Conservation (phyloP, 1,140 invertebrate species). For the Solenopsis invicta region DNA sequence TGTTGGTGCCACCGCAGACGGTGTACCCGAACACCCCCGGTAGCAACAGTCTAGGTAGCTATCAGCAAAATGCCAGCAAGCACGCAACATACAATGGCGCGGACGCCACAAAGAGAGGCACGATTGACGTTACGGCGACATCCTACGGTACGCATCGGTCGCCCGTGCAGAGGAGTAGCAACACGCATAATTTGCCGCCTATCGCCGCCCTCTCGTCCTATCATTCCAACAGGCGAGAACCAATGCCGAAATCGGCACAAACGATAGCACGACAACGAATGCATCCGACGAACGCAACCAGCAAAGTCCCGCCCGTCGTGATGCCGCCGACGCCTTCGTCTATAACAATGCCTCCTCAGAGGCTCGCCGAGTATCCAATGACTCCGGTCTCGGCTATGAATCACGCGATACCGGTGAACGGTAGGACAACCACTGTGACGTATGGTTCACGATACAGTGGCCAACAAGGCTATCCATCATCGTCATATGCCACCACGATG, state of each 20-base stretch:
- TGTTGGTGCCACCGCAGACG: constrained; percentile 62
- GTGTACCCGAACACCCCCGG: constrained; percentile 50
- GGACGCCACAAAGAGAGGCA: constrained; percentile 75
- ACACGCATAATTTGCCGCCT: constrained; percentile 87
- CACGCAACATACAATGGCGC: constrained; percentile 81
- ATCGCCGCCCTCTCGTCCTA: constrained; percentile 87
- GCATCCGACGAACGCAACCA: constrained; percentile 46
- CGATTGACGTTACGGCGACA: constrained; percentile 59
- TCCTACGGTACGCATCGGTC: constrained; percentile 74
- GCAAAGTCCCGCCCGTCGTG: constrained; percentile 60
- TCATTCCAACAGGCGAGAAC: constrained; percentile 84
- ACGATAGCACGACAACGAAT: constrained; percentile 70
- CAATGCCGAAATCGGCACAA: constrained; percentile 74
- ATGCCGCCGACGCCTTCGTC: constrained; percentile 59
- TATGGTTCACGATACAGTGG: constrained; percentile 74
- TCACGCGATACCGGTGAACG: constrained; percentile 75
- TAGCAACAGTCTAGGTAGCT: constrained; percentile 43
- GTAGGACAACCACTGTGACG: constrained; percentile 74
- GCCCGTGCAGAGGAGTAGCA: constrained; percentile 72
- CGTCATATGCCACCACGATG: constrained; percentile 81
- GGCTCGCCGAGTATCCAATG: constrained; percentile 75
- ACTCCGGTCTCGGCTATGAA: constrained; percentile 65
- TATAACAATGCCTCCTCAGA: constrained; percentile 60
- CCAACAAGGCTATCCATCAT: constrained; percentile 71
- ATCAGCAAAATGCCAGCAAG: constrained; percentile 61